Evolutionary conservation across 2,113 vertebrate genomes (phyloP).

Genomic region (Oncorhynchus clarkii): DNA sequence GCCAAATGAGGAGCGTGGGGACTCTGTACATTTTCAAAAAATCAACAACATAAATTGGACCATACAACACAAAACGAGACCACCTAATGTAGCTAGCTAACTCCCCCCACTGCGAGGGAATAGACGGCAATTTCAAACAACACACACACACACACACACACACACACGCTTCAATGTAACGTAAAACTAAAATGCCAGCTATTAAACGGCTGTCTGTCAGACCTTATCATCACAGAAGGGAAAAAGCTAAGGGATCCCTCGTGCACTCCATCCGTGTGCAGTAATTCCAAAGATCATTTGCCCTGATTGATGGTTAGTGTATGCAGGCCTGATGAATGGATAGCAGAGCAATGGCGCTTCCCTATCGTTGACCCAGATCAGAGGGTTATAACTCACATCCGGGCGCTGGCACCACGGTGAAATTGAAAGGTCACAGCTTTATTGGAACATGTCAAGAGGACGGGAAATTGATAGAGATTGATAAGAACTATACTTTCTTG

Average conservation of each 20-base stretch:
- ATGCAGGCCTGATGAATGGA: constrained; percentile 54
- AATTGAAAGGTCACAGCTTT: constrained; percentile 63
- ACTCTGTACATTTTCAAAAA: constrained; percentile 22
- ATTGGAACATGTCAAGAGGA: constrained; percentile 61
- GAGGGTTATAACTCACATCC: constrained; percentile 57
- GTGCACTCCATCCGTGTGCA: constrained; percentile 17
- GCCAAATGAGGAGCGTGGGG: constrained; percentile 37
- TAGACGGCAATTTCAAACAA: not conserved
- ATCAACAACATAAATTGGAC: constrained; percentile 15
- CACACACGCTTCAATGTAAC: constrained; percentile 10
- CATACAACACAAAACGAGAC: constrained; percentile 10
- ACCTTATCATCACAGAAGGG: constrained; percentile 4
- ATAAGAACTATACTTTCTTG: constrained; percentile 65
- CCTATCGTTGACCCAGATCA: constrained; percentile 60
- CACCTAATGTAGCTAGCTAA: not conserved
- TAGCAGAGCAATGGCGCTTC: constrained; percentile 24
- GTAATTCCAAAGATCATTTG: constrained; percentile 48
- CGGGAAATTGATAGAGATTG: constrained; percentile 65
- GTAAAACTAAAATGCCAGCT: constrained; percentile 29
- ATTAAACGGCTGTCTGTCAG: constrained; percentile 19
- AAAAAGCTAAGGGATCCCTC: not conserved
- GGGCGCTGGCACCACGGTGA: constrained; percentile 34
- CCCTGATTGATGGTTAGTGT: constrained; percentile 56
- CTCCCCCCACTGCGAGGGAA: not conserved
- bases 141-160: not conserved